Percentiles rank a stretch among this genome's conserved stretches.
Conservation (phyloP, 2,888 invertebrate species). For the Panopea generosa region DNA sequence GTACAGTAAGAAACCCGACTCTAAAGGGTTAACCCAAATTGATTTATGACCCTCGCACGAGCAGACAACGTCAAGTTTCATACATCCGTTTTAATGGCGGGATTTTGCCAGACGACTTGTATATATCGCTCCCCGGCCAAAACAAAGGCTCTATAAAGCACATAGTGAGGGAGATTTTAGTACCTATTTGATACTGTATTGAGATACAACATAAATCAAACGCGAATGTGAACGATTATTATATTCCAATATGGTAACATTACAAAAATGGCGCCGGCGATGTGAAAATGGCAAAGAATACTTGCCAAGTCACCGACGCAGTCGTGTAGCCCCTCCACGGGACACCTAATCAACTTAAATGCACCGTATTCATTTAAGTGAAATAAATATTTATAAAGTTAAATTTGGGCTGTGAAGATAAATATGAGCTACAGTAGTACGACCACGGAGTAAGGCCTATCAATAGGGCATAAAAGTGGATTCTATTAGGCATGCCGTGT, state of each 20-base stretch:
- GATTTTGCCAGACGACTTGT: slow-evolving; percentile 46
- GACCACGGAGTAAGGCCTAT: too few relatives aligned
- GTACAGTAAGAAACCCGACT: slow-evolving; percentile 34
- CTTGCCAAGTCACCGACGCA: slow-evolving; percentile 51
- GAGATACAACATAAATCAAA: slow-evolving; percentile 6
- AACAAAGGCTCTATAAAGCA: slow-evolving; percentile 22
- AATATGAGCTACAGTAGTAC: too few relatives aligned
- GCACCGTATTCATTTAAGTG: slow-evolving; percentile 42
- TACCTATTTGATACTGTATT: slow-evolving; percentile 6
- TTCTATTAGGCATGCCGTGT: slow-evolving; percentile 5
- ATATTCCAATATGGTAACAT: slow-evolving; percentile 23
- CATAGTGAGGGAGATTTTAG: not conserved
- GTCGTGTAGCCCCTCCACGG: slow-evolving; percentile 32
- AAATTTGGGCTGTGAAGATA: too few relatives aligned
- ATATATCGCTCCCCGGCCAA: slow-evolving; percentile 36
- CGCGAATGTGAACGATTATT: too few relatives aligned
- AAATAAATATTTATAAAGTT: slow-evolving; percentile 28
- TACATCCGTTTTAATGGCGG: slow-evolving; percentile 44
- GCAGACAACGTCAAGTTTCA: slow-evolving; percentile 35
- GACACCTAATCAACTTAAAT: slow-evolving; percentile 35
- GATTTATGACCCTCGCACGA: slow-evolving; percentile 52
- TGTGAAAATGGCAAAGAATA: slow-evolving; percentile 25
- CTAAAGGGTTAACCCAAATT: slow-evolving; percentile 32
- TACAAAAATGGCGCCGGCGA: slow-evolving; percentile 50
- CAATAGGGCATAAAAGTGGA: too few relatives aligned